Evolutionary conservation across 64 coral and sea anemone genomes (phyloP), one percentile per base, ranked within the genome.

Genomic region (Montipora capricornis): DNA sequence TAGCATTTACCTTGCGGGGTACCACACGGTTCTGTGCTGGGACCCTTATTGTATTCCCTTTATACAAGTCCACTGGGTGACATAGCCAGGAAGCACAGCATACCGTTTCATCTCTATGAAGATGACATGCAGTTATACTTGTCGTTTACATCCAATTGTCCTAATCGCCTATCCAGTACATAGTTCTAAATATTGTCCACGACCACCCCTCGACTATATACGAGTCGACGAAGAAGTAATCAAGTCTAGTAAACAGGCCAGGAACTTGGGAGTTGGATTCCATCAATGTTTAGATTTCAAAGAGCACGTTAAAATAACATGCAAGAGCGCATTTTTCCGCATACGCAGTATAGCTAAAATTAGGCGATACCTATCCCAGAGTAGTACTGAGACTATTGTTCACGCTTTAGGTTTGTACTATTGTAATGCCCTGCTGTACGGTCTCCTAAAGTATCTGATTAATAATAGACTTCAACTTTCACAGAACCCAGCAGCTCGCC

Each of bases 241-340:
- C 45, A 79, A 46, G n/a, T 58, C 75, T 5, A 66, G n/a, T 44
- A 0, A 47, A 74, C 20, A 66, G n/a, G 76, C 73, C 7, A 84
- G 74, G 76, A 91, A 95, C 73, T 48, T 95, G 47, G 93, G 80
- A 50, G 73, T 90, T 57, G 47, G 84, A 14, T 95, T 95, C 84
- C 70, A 90, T 87, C n/a, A 89, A 60, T 75, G 67, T 75, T 78
- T 95, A 60, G 5, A 37, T 79, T n/a, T 90, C 46, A 79, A 86
- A 78, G 3, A 87, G 8, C 93, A 91, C 78, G 81, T 95, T 5
- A 66, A 88, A 3, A 91, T 48, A 50, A 91, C 78, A 1, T 95
- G 93, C 49, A 85, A 95, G 9, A 91, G 5, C 77, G 69, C 80
- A 37, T 95, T 80, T 55, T 85, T 68, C 20, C 22, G 70, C 69